Conservation (phyloP, 2,113 vertebrate genomes). For the Gymnogyps californianus region DNA sequence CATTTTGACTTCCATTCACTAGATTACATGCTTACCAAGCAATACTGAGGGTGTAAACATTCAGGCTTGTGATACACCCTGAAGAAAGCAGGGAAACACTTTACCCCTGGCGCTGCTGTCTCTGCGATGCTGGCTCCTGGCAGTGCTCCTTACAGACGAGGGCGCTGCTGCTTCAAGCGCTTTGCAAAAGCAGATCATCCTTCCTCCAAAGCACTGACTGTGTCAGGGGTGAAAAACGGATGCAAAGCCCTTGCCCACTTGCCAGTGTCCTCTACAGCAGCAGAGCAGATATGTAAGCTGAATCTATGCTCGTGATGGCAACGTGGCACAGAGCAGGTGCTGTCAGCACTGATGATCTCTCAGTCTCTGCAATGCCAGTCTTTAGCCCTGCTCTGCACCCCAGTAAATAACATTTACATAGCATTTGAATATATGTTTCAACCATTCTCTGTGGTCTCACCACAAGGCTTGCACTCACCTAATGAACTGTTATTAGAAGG, state of each 20-base stretch:
- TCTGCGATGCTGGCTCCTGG: neutral
- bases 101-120: neutral
- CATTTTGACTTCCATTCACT: neutral
- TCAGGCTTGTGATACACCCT: fast-evolving
- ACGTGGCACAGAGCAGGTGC: neutral
- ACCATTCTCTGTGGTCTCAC: neutral
- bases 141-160: neutral
- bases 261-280: neutral
- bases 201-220: neutral
- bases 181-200: neutral
- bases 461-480: neutral
- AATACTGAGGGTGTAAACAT: neutral
- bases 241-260: neutral
- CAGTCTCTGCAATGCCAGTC: neutral
- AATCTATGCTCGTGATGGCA: neutral
- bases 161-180: neutral
- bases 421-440: neutral
- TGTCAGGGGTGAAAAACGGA: neutral
- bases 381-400: neutral
- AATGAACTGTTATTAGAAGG: neutral
- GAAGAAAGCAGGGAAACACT: neutral
- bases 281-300: neutral
- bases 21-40: neutral
- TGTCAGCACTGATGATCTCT: neutral
- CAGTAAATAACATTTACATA: neutral